These are phyloP conservation scores for Dasypus novemcinctus DNA, from an alignment of 2,113 vertebrate genomes.

Conservation along the genomic window DNA sequence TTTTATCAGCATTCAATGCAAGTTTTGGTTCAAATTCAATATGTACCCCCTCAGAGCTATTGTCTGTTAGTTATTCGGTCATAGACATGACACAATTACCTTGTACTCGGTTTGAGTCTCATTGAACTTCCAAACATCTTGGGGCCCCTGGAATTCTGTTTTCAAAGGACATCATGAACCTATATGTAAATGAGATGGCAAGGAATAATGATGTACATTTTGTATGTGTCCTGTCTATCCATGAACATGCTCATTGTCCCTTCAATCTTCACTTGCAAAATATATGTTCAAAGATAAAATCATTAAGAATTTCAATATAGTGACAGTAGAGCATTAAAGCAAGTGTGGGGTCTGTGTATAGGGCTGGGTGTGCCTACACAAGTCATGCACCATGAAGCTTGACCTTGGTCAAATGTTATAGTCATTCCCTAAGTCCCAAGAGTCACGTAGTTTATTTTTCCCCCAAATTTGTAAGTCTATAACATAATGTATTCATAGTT, in stretches of 20 bases:
- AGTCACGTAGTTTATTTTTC: no score
- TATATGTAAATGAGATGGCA: neutral
- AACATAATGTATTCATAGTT: neutral
- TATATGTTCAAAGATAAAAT: neutral
- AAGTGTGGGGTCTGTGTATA: neutral
- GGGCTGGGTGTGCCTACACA: neutral
- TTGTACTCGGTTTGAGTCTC: neutral
- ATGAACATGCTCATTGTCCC: neutral
- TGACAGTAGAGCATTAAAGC: neutral
- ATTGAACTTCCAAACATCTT: neutral
- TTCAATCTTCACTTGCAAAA: neutral
- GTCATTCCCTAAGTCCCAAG: neutral
- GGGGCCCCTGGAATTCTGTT: neutral
- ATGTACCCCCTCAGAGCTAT: accelerated
- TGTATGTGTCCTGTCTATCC: neutral
- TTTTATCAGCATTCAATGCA: neutral
- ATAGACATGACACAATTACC: neutral
- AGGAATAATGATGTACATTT: neutral
- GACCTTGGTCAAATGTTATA: neutral
- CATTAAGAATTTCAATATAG: neutral
- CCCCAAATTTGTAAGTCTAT: neutral
- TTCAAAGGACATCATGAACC: neutral
- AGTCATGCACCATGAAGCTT: neutral
- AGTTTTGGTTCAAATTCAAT: neutral
- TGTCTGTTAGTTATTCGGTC: neutral